These are phyloP conservation scores for Drosophila recens DNA, from an alignment of 2,888 invertebrate species.

Conservation along the genomic window DNA sequence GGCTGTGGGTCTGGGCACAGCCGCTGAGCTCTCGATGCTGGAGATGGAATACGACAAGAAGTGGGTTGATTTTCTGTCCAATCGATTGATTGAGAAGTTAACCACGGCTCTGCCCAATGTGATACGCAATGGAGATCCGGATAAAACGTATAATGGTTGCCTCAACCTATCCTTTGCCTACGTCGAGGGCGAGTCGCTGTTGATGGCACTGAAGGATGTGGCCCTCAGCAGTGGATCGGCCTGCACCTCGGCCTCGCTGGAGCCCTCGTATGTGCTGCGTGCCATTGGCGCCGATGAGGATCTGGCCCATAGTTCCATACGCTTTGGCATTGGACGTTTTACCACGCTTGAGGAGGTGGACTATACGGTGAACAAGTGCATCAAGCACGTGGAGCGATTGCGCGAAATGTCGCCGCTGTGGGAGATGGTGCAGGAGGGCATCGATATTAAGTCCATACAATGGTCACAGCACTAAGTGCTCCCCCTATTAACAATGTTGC, in stretches of 20 bases:
- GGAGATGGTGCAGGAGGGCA: conserved; percentile 99
- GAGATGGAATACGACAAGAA: conserved; percentile 97
- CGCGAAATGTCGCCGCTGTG: conserved; percentile 99
- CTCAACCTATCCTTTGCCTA: conserved; percentile 99
- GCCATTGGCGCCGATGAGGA: conserved; percentile 99
- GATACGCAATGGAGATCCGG: conserved; percentile 96
- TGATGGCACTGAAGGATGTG: conserved; percentile 99
- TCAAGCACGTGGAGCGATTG: conserved; percentile 94
- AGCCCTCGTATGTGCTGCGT: conserved; percentile 98
- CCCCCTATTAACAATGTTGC: conserved; percentile 23
- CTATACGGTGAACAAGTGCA: conserved; percentile 96
- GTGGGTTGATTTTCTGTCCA: conserved; percentile 92
- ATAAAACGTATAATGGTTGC: conserved; percentile 96
- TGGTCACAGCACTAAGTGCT: conserved; percentile 97
- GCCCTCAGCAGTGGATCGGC: conserved; percentile 99
- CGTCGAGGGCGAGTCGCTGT: conserved; percentile 98
- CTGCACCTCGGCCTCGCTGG: conserved; percentile 98
- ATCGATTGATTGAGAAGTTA: conserved; percentile 92
- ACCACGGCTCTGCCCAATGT: conserved; percentile 92
- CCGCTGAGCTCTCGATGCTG: conserved; percentile 91
- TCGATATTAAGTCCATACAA: conserved; percentile 97
- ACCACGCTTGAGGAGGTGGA: conserved; percentile 98
- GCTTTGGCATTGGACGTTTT: conserved; percentile 98
- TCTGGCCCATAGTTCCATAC: conserved; percentile 99
- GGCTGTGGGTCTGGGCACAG: conserved; percentile 93